Evolutionary conservation across 2,797 vertebrate species (phyloP), one percentile per base, ranked within the genome.

Genomic region (Chaenodraco wilsoni): DNA sequence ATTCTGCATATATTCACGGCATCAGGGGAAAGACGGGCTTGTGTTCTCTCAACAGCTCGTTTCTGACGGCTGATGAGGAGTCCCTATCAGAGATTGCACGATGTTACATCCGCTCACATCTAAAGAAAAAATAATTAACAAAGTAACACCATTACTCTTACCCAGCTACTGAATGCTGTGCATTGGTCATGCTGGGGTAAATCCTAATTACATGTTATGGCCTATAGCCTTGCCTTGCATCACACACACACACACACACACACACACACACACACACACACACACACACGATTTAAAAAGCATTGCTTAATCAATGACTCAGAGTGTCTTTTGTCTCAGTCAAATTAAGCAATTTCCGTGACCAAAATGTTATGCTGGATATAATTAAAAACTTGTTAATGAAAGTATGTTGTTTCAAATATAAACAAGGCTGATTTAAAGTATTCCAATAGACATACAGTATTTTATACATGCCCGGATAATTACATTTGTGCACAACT

Each of bases 101-200:
- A 85, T 79, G 62, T 69, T 68, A 57, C 67, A 77, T 23, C 56
- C 64, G 44, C 61, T 37, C 58, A 72, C 49, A 83, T 82, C 76
- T 83, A 58, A 84, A 76, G 72, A 33, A 79, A 78, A 82, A 71
- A 82, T 85, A 84, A 87, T 89, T 75, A 86, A 71, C 62, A 74
- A 73, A 83, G 71, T 54, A 68, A 65, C 65, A 72, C 59, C 61
- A 72, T 80, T 31, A 54, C 62, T 84, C 65, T 79, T 59, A 66
- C 33, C 57, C 45, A 58, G 76, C 68, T 73, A 67, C 72, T 82
- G 86, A 85, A 81, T 84, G 82, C 44, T 76, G 68, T 59, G 66
- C 76, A 89, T 91, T 90, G 88, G 84, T 84, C 82, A 84, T 76
- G 79, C 80, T 74, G 77, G 44, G 63, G 61, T 82, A 83, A 88